A percentile compares a stretch with the other conserved stretches of the same genome.
phyloP scores from a whole-genome alignment of 2,888 invertebrate species.

The Neuroscelio doddi region DNA sequence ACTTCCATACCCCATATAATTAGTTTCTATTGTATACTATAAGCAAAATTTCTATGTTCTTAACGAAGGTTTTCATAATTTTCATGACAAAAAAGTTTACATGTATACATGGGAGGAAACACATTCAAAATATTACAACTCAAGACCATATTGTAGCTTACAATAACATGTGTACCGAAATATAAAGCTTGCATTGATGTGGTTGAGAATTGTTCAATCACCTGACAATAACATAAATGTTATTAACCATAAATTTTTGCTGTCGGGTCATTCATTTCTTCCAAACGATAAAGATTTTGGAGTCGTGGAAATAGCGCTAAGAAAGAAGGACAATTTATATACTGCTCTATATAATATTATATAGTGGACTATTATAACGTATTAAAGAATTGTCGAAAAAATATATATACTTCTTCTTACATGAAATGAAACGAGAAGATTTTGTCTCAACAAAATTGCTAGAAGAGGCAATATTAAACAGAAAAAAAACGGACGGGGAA shows the following conservation, averaged over 20 bases:
- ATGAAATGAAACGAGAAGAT: too few relatives aligned
- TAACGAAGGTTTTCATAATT: conserved; percentile 55
- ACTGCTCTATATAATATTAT: too few relatives aligned
- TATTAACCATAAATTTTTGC: conserved; percentile 22
- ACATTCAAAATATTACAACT: conserved; percentile 41
- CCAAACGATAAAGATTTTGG: conserved; percentile 8
- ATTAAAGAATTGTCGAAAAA: too few relatives aligned
- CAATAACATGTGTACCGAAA: conserved; percentile 31
- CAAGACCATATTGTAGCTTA: too few relatives aligned
- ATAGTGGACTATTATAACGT: too few relatives aligned
- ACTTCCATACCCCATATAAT: conserved; percentile 51
- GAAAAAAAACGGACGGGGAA: too few relatives aligned
- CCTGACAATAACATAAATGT: too few relatives aligned
- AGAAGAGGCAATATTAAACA: too few relatives aligned
- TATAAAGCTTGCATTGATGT: conserved; percentile 52
- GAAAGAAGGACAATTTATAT: too few relatives aligned
- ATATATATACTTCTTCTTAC: too few relatives aligned
- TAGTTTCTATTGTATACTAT: conserved; percentile 54
- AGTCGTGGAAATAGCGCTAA: neutral
- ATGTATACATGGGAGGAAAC: conserved; percentile 60
- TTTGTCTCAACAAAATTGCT: too few relatives aligned
- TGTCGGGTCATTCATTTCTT: conserved; percentile 15
- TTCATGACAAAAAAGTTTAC: conserved; percentile 21
- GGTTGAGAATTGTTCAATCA: conserved; percentile 32
- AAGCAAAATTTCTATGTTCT: conserved; percentile 55